A percentile compares a stretch with the other conserved stretches of the same genome.
These are phyloP conservation scores for Myotis myotis DNA, from an alignment of 2,797 vertebrate species.

Conservation along the genomic window DNA sequence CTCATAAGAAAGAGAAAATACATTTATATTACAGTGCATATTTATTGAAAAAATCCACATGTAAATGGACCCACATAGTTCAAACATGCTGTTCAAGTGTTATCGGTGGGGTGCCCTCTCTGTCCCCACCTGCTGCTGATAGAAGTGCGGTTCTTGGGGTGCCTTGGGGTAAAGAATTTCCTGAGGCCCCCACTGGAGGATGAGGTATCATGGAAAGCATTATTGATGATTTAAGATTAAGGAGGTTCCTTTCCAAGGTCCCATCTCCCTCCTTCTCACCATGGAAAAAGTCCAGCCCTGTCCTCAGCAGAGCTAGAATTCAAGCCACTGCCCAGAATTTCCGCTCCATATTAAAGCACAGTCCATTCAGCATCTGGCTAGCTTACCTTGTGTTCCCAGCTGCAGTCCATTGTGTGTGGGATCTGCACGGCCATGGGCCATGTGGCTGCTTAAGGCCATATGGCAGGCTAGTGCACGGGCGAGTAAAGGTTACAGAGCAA, in stretches of 20 bases:
- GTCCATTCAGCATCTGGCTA: background rate
- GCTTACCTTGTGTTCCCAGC: background rate
- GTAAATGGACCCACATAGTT: background rate
- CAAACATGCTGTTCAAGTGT: background rate
- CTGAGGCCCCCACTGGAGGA: background rate
- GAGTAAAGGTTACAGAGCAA: background rate
- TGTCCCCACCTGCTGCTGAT: background rate
- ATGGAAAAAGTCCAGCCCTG: background rate
- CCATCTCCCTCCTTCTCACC: background rate
- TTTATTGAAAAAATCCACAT: background rate
- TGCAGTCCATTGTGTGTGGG: background rate
- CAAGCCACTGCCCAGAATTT: background rate
- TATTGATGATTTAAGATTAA: background rate
- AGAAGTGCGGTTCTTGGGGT: background rate
- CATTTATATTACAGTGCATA: background rate
- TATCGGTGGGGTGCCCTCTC: background rate
- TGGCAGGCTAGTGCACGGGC: background rate
- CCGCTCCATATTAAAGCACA: background rate
- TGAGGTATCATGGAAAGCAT: background rate
- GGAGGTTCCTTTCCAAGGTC: background rate
- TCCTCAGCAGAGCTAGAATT: background rate
- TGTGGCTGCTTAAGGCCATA: background rate
- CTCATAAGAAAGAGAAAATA: background rate
- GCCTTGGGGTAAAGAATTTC: background rate
- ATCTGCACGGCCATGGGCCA: background rate